Conservation (phyloP, 1,140 invertebrate species). For the Trissolcus basalis region DNA sequence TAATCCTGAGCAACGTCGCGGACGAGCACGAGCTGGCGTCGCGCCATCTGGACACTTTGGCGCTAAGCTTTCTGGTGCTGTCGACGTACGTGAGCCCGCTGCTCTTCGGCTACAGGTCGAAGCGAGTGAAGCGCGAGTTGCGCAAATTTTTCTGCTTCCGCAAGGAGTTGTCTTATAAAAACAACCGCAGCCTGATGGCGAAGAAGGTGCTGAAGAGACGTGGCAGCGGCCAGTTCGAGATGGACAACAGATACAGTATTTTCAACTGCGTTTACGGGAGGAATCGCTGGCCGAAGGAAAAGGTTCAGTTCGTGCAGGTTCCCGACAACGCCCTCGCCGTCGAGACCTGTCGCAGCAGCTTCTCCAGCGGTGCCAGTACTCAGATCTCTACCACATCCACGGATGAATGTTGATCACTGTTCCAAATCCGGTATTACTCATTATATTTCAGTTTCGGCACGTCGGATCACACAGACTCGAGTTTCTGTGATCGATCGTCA, state of each 20-base stretch:
- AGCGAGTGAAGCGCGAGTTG: conserved; percentile 84
- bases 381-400: conserved; percentile 76
- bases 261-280: conserved; percentile 72
- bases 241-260: conserved; percentile 69
- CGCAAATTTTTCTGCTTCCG: conserved; percentile 78
- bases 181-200: conserved; percentile 73
- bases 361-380: conserved; percentile 77
- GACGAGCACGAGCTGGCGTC: conserved; percentile 56
- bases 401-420: conserved; percentile 67
- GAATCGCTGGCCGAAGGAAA: conserved; percentile 72
- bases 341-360: conserved; percentile 76
- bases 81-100: conserved; percentile 84
- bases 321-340: conserved; percentile 73
- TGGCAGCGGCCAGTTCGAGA: conserved; percentile 67
- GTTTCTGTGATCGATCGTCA: too few species aligned
- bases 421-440: conserved; percentile 1
- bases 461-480: too few species aligned
- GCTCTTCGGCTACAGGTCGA: conserved; percentile 86
- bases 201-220: conserved; percentile 70
- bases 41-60: conserved; percentile 74
- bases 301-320: conserved; percentile 74
- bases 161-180: conserved; percentile 71
- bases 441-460: not conserved
- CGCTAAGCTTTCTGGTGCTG: conserved; percentile 81
- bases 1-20: conserved; percentile 73